Conservation (phyloP, 2,113 vertebrate species). For the Tauraco erythrolophus region DNA sequence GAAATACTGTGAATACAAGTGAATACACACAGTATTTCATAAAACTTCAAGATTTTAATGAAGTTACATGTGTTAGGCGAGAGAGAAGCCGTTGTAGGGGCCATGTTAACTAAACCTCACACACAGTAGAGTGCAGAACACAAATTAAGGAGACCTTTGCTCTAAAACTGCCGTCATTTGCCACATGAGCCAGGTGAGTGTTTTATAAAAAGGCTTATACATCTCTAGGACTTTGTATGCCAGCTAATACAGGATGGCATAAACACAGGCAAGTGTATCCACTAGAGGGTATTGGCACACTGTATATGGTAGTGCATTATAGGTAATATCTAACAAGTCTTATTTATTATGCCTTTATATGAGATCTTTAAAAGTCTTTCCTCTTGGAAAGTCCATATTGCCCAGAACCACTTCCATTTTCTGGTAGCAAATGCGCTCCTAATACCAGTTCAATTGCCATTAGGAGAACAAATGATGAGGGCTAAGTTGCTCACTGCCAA, state of each 20-base stretch:
- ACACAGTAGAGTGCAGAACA: background rate
- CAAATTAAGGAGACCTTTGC: background rate
- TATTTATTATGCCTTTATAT: background rate
- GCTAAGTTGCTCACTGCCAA: background rate
- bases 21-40: background rate
- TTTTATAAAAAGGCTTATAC: background rate
- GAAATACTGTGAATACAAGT: no score
- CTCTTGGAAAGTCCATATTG: background rate
- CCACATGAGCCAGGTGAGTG: background rate
- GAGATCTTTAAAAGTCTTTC: background rate
- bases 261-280: constrained; percentile 16
- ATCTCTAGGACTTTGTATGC: background rate
- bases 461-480: constrained; percentile 11
- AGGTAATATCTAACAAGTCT: background rate
- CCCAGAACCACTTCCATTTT: background rate
- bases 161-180: background rate
- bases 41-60: constrained; percentile 10
- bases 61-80: background rate
- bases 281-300: constrained; percentile 70
- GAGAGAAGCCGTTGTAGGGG: background rate
- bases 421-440: constrained; percentile 26
- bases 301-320: background rate
- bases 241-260: background rate
- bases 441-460: constrained; percentile 4
- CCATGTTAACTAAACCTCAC: background rate